A percentile compares a stretch with the other conserved stretches of the same genome.
These are phyloP conservation scores for Macrophya annulata DNA, from an alignment of 2,888 invertebrate genomes.

Conservation along the genomic window DNA sequence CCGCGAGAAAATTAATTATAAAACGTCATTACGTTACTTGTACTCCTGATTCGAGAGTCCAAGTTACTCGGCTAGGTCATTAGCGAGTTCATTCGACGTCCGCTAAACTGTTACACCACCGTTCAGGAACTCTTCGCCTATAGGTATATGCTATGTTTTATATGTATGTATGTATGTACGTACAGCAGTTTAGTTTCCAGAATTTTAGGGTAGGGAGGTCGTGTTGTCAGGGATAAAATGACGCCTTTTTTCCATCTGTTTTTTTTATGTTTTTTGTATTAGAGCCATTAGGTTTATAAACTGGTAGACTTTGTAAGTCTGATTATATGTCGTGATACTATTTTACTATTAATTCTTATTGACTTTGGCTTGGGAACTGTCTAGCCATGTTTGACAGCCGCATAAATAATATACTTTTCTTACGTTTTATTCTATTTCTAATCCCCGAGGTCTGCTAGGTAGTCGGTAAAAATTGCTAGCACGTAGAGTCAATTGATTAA, in stretches of 20 bases:
- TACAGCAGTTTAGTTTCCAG: not conserved
- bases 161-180: not conserved
- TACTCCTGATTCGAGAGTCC: slow-evolving; percentile 5
- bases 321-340: not conserved
- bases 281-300: not conserved
- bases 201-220: not conserved
- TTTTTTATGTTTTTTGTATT: not conserved
- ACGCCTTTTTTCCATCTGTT: not conserved
- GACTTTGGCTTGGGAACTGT: slow-evolving; percentile 23
- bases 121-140: not conserved
- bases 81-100: slow-evolving; percentile 51
- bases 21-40: slow-evolving; percentile 52
- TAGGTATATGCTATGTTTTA: not conserved
- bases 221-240: not conserved
- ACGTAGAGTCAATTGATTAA: slow-evolving; percentile 52
- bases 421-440: not conserved
- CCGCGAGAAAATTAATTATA: slow-evolving; percentile 50
- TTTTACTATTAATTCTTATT: slow-evolving; percentile 25
- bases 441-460: not conserved
- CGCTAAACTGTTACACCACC: slow-evolving; percentile 42
- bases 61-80: slow-evolving; percentile 36
- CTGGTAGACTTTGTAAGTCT: slow-evolving; percentile 7
- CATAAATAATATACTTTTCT: slow-evolving; percentile 11
- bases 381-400: slow-evolving; percentile 42
- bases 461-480: slow-evolving; percentile 26